Conservation (phyloP, 2,797 vertebrate genomes). For the Toxotes lorentzi region DNA sequence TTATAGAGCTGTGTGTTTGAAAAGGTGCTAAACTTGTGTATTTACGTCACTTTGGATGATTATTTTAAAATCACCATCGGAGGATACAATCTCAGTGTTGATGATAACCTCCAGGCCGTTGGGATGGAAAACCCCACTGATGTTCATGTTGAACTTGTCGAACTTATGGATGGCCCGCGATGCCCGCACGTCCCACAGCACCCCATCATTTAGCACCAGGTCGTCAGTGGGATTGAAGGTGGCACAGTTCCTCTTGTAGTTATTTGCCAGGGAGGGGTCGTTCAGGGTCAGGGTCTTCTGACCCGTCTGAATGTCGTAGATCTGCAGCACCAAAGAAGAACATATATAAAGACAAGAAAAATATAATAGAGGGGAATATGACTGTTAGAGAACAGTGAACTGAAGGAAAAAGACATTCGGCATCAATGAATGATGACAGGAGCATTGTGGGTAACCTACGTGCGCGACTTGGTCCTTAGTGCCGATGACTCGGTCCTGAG, state of each 20-base stretch:
- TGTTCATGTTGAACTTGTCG: constrained; percentile 99
- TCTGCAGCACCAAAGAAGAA: constrained; percentile 77
- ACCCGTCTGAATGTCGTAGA: constrained; percentile 98
- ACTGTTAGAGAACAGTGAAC: background rate
- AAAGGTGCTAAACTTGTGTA: too few species aligned
- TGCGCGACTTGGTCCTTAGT: constrained; percentile 97
- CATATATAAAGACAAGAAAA: background rate
- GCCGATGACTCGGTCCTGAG: constrained; percentile 96
- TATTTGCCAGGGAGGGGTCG: constrained; percentile 95
- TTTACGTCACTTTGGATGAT: background rate
- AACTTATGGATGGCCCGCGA: constrained; percentile 97
- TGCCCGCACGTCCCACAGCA: constrained; percentile 96
- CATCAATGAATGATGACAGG: background rate
- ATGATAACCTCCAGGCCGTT: constrained; percentile 96
- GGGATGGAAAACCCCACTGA: constrained; percentile 98
- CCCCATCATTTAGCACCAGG: constrained; percentile 97
- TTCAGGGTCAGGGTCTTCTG: constrained; percentile 95
- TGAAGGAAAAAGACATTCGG: background rate
- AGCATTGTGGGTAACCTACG: constrained; percentile 82
- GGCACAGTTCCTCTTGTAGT: constrained; percentile 98
- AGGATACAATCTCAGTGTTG: constrained; percentile 99
- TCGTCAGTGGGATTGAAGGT: constrained; percentile 97
- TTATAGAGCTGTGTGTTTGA: too few species aligned
- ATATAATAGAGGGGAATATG: background rate
- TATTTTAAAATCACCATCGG: background rate